A percentile compares a stretch with the other conserved stretches of the same genome.
phyloP scores from a whole-genome alignment of 2,888 invertebrate genomes.

The Heliconius sara region DNA sequence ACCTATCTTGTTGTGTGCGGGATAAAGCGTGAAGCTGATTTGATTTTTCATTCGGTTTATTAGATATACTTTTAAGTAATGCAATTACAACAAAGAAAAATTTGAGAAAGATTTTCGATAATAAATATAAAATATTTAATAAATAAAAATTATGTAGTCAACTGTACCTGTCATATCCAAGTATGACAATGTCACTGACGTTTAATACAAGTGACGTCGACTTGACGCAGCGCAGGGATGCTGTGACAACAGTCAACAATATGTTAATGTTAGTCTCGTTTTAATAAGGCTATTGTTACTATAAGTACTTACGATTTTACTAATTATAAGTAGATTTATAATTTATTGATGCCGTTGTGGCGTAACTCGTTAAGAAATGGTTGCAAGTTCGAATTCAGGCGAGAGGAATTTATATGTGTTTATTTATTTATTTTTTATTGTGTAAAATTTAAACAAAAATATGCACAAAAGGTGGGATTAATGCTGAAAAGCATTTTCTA shows the following conservation, averaged over 20 bases:
- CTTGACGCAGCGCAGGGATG: conserved; percentile 69
- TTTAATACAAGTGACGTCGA: conserved; percentile 71
- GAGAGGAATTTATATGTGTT: neutral
- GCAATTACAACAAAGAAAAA: neutral
- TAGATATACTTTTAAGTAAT: neutral
- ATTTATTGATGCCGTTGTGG: neutral
- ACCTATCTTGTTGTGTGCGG: too few relatives aligned
- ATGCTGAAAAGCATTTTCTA: too few relatives aligned
- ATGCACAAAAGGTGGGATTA: too few relatives aligned
- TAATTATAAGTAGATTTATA: conserved; percentile 57
- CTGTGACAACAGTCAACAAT: conserved; percentile 77
- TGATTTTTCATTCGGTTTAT: too few relatives aligned
- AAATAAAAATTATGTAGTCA: conserved; percentile 24
- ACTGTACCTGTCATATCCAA: conserved; percentile 57
- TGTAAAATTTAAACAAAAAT: too few relatives aligned
- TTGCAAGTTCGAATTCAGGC: neutral
- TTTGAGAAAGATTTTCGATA: neutral
- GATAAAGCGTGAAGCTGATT: too few relatives aligned
- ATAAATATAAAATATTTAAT: neutral
- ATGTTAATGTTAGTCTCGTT: conserved; percentile 66
- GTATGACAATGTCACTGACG: conserved; percentile 53
- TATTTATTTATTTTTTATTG: too few relatives aligned
- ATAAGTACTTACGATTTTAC: conserved; percentile 56
- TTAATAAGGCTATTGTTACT: conserved; percentile 76
- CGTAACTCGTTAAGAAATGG: neutral